Evolutionary conservation across 2,797 vertebrate species (phyloP).

Genomic region (Kryptopterus vitreolus): DNA sequence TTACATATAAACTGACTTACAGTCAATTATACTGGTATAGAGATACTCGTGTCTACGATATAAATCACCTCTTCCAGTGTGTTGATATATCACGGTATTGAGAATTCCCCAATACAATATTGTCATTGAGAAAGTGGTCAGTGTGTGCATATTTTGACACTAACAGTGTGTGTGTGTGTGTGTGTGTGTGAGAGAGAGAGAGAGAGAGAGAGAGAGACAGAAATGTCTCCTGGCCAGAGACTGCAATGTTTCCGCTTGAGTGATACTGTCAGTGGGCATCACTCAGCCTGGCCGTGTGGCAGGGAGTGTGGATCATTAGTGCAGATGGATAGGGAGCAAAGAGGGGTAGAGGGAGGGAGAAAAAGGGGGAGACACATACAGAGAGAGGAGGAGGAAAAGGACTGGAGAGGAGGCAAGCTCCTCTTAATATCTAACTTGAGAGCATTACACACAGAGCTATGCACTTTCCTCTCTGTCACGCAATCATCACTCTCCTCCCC

Average conservation of each 20-base stretch:
- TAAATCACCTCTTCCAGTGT: not conserved
- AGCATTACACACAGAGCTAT: slow-evolving; percentile 70
- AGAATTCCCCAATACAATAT: not conserved
- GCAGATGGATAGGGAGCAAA: slow-evolving; percentile 59
- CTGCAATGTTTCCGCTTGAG: slow-evolving; percentile 73
- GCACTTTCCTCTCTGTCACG: slow-evolving; percentile 71
- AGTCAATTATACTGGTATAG: not conserved
- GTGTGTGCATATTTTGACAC: not conserved
- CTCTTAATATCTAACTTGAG: slow-evolving; percentile 76
- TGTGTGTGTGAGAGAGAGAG: slow-evolving; percentile 25
- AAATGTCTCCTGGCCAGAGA: slow-evolving; percentile 66
- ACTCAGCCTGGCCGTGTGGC: slow-evolving; percentile 74
- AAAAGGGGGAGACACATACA: slow-evolving; percentile 29
- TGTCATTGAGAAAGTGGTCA: slow-evolving; percentile 1
- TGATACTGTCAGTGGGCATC: slow-evolving; percentile 77
- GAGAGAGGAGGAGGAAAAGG: slow-evolving; percentile 45
- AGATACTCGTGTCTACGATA: not conserved
- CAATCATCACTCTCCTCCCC: slow-evolving; percentile 64
- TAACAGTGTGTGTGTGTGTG: not conserved
- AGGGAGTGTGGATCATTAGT: slow-evolving; percentile 76
- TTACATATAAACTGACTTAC: not conserved
- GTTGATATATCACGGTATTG: not conserved
- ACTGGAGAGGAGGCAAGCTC: slow-evolving; percentile 53
- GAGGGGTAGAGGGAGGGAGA: slow-evolving; percentile 17
- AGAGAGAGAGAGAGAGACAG: slow-evolving; percentile 31